These are phyloP conservation scores for Callaeas wilsoni DNA, from an alignment of 2,113 vertebrate species.

Conservation along the genomic window DNA sequence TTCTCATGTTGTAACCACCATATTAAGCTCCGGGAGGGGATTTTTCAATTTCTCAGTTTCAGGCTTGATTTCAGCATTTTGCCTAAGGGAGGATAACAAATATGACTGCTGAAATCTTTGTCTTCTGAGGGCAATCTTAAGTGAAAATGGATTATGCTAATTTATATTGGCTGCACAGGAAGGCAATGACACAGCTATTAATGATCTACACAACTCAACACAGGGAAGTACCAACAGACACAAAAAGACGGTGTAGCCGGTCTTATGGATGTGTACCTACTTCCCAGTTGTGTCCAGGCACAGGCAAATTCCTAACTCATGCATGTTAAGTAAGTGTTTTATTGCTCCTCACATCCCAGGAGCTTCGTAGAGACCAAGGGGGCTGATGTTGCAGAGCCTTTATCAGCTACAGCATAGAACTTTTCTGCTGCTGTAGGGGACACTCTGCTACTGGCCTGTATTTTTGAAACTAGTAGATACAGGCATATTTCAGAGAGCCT, in stretches of 20 bases:
- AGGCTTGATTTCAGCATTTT: background rate
- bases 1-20: background rate
- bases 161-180: background rate
- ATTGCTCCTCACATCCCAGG: background rate
- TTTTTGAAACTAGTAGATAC: background rate
- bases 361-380: background rate
- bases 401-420: background rate
- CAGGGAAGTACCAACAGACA: background rate
- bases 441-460: background rate
- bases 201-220: background rate
- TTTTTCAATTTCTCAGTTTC: background rate
- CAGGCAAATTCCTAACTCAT: background rate
- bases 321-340: background rate
- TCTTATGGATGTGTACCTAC: background rate
- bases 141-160: background rate
- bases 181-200: background rate
- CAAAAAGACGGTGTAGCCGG: background rate
- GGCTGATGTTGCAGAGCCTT: background rate
- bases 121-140: background rate
- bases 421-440: accelerated
- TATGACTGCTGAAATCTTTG: background rate
- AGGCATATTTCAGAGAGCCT: background rate
- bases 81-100: background rate
- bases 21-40: background rate
- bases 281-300: background rate